Evolutionary conservation across 2,113 vertebrate genomes (phyloP).

Genomic region (Trochalopteron elliotii): DNA sequence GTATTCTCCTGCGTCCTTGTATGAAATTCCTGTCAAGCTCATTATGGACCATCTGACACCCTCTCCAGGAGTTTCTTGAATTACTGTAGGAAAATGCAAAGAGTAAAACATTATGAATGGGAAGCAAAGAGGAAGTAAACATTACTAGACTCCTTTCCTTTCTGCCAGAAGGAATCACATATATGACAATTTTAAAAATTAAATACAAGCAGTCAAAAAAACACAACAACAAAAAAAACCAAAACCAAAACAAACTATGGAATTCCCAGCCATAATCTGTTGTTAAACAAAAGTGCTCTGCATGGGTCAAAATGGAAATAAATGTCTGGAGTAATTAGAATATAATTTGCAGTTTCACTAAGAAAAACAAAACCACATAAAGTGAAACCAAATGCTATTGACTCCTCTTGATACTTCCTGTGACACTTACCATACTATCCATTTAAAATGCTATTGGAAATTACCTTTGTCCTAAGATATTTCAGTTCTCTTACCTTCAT

Average conservation of each 20-base stretch:
- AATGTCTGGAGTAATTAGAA: neutral
- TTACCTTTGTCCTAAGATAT: neutral
- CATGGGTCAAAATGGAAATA: neutral
- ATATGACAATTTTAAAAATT: neutral
- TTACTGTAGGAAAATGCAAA: slow-evolving; percentile 75
- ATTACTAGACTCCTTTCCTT: neutral
- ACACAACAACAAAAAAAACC: fast-evolving
- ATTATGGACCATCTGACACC: slow-evolving; percentile 95
- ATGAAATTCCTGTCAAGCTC: slow-evolving; percentile 85
- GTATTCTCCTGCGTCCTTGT: slow-evolving; percentile 90
- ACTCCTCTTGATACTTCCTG: neutral
- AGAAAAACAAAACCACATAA: neutral
- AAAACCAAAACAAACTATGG: neutral
- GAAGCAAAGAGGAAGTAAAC: neutral
- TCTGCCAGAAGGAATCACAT: neutral
- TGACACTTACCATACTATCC: neutral
- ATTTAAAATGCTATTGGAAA: neutral
- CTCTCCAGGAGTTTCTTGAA: slow-evolving; percentile 92
- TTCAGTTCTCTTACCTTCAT: neutral
- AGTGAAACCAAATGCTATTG: neutral
- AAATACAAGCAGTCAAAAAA: neutral
- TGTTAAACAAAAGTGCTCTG: neutral
- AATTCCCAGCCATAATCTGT: neutral
- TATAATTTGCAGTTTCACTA: neutral
- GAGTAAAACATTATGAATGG: neutral